Base-by-base conservation (phyloP, 2,797 vertebrate species). In the Sparus aurata region DNA sequence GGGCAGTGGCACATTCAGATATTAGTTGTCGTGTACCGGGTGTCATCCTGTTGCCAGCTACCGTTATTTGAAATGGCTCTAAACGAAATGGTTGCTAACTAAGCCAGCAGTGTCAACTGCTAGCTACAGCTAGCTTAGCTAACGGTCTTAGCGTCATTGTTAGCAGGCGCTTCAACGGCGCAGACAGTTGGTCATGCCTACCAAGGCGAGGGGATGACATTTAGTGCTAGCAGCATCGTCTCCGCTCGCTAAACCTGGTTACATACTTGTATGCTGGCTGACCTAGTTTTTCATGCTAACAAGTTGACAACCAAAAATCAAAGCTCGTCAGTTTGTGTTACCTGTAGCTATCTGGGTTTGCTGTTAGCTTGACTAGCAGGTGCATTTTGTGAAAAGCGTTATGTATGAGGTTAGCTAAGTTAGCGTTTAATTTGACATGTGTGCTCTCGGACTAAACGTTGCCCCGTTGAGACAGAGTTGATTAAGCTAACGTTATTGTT, bases 111-210 rank as follows among this genome's bases (percentile, higher is more conserved):
- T 46, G 49, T 38, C 34, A 38, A 57, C 46, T 41, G 17, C 0
- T 1, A 11, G 60, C 61, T 58, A 61, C 15, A 12, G 64, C 82
- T 61, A n/a, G 23, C 34, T 58, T 25, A 43, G 84, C 88, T 87
- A 75, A 45, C 47, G 63, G 18, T 57, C 20, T 7, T 85, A 86
- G 83, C 82, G 82, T 84, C 85, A 91, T 93, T 93, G 92, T 91
- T 93, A 93, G 85, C 85, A 58, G 61, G 68, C 25, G 71, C 30
- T 66, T 80, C 58, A 72, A 20, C 72, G 30, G 73, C 76, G 53
- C 75, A 69, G 66, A 69, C 77, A 30, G 79, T 77, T 57, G 27
- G 47, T 62, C 77, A 50, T 74, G 81, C 68, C 62, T 15, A 22
- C 58, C 25, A 17, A n/a, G 18, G 75, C 50, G 61, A 69, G 13